Percentiles rank a stretch among this genome's conserved stretches.
These are phyloP conservation scores for Crematogaster levior DNA, from an alignment of 2,888 invertebrate genomes.

Conservation along the genomic window DNA sequence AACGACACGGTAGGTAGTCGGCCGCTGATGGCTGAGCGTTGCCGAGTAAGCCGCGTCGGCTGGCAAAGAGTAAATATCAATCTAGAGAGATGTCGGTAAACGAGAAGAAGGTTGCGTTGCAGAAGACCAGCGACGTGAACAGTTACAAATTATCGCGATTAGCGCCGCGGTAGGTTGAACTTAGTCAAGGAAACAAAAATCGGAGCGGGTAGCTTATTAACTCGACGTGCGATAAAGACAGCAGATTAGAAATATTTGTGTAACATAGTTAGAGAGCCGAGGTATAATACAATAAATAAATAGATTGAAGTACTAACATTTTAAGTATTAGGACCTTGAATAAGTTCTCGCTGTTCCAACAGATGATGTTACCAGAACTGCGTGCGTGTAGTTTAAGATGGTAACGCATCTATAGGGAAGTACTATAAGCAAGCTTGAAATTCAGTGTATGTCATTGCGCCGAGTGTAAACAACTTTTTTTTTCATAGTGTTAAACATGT, in stretches of 20 bases:
- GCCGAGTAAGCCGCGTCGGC: conserved; percentile 10
- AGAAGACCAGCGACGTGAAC: conserved; percentile 37
- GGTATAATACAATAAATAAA: not conserved
- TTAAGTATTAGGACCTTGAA: too few species aligned
- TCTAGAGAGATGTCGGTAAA: conserved; percentile 40
- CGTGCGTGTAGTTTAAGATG: too few species aligned
- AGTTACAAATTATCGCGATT: conserved; percentile 53
- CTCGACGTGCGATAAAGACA: conserved; percentile 21
- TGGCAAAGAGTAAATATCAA: conserved; percentile 42
- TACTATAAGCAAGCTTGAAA: too few species aligned
- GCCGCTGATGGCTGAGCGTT: conserved; percentile 39
- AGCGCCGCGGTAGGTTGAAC: conserved; percentile 40
- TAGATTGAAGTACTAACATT: not conserved
- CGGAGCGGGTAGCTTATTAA: conserved; percentile 8
- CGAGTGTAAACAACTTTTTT: too few species aligned
- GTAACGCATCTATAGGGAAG: too few species aligned
- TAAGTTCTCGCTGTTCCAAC: too few species aligned
- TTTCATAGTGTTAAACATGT: too few species aligned
- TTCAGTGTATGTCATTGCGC: too few species aligned
- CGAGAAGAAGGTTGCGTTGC: conserved; percentile 24
- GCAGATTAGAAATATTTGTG: conserved; percentile 7
- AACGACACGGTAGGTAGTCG: conserved; percentile 49
- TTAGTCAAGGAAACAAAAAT: conserved; percentile 17
- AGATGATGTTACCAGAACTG: too few species aligned
- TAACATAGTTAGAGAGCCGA: not conserved